A percentile compares a stretch with the other conserved stretches of the same genome.
These are phyloP conservation scores for Nylanderia fulva DNA, from an alignment of 1,140 invertebrate genomes.

Conservation along the genomic window DNA sequence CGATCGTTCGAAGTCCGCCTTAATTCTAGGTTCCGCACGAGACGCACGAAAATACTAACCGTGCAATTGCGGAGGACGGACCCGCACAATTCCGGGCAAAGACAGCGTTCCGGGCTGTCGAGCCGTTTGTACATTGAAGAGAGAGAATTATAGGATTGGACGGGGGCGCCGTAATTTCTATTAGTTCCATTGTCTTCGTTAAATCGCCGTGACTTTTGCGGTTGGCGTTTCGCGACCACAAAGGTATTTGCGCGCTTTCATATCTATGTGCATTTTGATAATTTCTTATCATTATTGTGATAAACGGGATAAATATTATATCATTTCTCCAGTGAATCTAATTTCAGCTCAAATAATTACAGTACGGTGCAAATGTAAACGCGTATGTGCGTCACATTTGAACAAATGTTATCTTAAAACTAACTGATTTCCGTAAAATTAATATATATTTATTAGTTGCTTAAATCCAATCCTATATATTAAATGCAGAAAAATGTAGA, in stretches of 20 bases:
- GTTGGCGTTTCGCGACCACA: background rate
- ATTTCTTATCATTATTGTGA: background rate
- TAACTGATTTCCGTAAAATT: background rate
- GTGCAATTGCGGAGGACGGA: constrained; percentile 15
- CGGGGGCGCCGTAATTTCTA: constrained; percentile 13
- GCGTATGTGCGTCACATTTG: background rate
- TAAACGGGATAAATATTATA: background rate
- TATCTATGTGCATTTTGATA: background rate
- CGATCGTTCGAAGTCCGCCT: background rate
- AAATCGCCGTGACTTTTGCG: constrained; percentile 50
- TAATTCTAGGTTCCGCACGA: constrained; percentile 25
- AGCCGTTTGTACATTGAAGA: background rate
- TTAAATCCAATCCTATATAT: background rate
- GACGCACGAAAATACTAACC: constrained; percentile 25
- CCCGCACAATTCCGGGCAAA: background rate
- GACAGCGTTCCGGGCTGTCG: constrained; percentile 29
- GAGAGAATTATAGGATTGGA: constrained; percentile 50
- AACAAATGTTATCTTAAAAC: background rate
- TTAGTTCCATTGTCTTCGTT: constrained; percentile 66
- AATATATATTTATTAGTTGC: background rate
- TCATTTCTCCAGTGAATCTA: no score
- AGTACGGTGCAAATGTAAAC: background rate
- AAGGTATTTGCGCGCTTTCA: background rate
- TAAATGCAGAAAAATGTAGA: background rate
- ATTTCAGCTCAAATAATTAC: background rate